Conservation (phyloP, 23 tunicate species). For the Halocynthia aurantium region DNA sequence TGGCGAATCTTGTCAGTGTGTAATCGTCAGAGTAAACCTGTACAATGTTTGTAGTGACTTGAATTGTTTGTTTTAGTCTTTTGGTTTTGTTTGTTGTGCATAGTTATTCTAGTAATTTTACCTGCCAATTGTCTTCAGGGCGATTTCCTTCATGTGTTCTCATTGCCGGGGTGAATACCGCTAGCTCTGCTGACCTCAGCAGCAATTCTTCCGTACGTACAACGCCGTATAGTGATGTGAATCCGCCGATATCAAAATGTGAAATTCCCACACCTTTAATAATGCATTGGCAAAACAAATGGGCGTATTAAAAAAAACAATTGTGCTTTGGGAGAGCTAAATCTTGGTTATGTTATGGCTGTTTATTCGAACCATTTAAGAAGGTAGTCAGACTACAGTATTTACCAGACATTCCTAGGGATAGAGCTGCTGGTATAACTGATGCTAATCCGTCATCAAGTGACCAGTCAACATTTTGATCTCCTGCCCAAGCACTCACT, state of each 20-base stretch:
- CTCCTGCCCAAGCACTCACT: conserved; percentile 78
- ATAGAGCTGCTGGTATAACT: conserved; percentile 89
- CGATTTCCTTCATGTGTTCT: conserved; percentile 44
- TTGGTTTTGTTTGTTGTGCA: neutral
- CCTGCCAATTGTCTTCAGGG: conserved; percentile 23
- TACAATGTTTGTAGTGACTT: neutral
- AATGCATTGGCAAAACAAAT: neutral
- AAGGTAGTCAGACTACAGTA: too few species aligned
- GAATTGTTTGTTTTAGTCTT: neutral
- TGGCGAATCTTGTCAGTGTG: conserved; percentile 9
- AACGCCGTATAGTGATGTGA: conserved; percentile 27
- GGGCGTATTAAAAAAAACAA: neutral
- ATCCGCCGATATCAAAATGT: conserved; percentile 47
- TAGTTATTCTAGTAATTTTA: neutral
- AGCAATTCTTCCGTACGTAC: conserved; percentile 26
- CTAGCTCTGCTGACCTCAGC: conserved; percentile 28
- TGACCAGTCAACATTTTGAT: conserved; percentile 94
- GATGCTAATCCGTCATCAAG: conserved; percentile 94
- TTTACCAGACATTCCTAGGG: conserved; percentile 79
- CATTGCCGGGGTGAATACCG: conserved; percentile 33
- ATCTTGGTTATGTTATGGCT: too few species aligned
- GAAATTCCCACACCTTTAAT: conserved; percentile 31
- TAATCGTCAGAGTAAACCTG: conserved; percentile 20
- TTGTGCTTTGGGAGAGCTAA: too few species aligned
- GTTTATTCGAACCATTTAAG: too few species aligned